phyloP scores from a whole-genome alignment of 2,113 vertebrate species.

The Ranitomeya imitator region DNA sequence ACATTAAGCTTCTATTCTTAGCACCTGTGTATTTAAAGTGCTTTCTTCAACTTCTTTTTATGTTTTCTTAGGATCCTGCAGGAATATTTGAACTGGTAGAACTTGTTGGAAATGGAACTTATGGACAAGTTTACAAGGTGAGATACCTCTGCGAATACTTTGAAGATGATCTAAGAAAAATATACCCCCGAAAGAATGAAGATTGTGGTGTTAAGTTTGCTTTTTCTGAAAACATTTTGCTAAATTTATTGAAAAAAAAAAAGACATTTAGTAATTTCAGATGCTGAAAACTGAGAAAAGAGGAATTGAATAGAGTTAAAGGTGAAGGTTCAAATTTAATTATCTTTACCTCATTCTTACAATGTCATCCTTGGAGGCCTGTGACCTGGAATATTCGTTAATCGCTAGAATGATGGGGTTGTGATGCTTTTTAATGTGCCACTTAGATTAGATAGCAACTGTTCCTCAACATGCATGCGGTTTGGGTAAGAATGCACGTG shows the following conservation, averaged over 20 bases:
- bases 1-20: neutral
- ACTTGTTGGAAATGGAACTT: slow-evolving; percentile 97
- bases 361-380: neutral
- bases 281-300: neutral
- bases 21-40: neutral
- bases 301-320: neutral
- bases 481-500: too few species aligned
- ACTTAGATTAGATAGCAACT: too few species aligned
- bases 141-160: slow-evolving; percentile 52
- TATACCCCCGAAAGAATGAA: neutral
- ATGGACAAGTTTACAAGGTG: slow-evolving; percentile 98
- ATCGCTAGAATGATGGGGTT: neutral
- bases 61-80: slow-evolving; percentile 85
- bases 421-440: neutral
- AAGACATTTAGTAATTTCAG: neutral
- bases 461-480: too few species aligned
- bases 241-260: neutral
- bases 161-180: neutral
- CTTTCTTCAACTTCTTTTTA: slow-evolving; percentile 3
- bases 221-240: neutral
- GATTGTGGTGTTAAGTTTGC: neutral
- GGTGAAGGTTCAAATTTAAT: too few species aligned
- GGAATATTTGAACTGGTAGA: slow-evolving; percentile 98
- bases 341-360: too few species aligned
- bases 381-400: neutral